phyloP scores from a whole-genome alignment of 2,888 invertebrate genomes.

The Stramonita haemastoma region DNA sequence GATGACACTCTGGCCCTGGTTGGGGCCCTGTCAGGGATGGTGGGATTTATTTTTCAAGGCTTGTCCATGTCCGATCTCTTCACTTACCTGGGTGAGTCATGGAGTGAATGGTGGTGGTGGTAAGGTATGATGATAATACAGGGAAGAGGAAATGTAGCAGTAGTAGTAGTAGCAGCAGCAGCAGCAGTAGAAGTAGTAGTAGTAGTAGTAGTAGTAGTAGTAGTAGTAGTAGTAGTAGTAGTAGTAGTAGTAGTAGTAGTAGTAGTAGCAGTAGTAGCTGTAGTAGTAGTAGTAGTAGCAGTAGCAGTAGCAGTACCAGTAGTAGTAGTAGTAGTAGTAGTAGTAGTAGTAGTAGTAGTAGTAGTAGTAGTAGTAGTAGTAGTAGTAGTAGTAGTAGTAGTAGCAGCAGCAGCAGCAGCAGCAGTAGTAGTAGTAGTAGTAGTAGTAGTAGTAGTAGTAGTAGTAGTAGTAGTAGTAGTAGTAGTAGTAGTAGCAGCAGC shows the following conservation, averaged over 20 bases:
- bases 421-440: no score
- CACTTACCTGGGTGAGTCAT: neutral
- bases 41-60: slow-evolving; percentile 16
- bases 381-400: slow-evolving; percentile 4
- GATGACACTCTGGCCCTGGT: slow-evolving; percentile 15
- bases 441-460: no score
- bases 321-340: neutral
- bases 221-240: neutral
- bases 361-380: neutral
- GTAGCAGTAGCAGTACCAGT: neutral
- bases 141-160: neutral
- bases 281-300: neutral
- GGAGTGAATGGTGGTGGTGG: neutral
- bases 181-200: neutral
- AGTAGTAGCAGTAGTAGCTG: neutral
- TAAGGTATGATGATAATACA: no score
- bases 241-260: neutral
- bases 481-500: no score
- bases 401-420: slow-evolving; percentile 28
- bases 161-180: neutral
- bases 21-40: neutral
- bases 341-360: neutral
- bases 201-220: neutral
- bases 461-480: no score
- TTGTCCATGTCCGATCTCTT: neutral